Evolutionary conservation across 2,888 invertebrate species (phyloP).

Genomic region (Choristoneura rosaceana): DNA sequence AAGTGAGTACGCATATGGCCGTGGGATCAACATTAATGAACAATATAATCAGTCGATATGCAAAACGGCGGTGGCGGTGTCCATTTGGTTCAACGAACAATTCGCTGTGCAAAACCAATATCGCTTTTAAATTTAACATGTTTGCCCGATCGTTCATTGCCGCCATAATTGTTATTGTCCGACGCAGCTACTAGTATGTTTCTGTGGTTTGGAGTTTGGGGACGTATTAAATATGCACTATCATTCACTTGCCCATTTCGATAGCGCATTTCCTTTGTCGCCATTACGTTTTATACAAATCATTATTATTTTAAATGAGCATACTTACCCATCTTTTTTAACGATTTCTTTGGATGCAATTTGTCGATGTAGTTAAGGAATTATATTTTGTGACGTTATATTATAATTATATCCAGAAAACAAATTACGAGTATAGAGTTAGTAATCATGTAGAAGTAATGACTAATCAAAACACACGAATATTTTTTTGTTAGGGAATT

Average conservation of each 20-base stretch:
- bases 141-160: slow-evolving; percentile 34
- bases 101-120: slow-evolving; percentile 40
- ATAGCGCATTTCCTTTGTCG: background rate
- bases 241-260: slow-evolving; percentile 7
- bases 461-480: too few species aligned
- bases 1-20: slow-evolving; percentile 18
- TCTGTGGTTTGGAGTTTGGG: slow-evolving; percentile 20
- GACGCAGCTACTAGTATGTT: slow-evolving; percentile 29
- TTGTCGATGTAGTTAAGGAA: too few species aligned
- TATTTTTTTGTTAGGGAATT: too few species aligned
- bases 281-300: background rate
- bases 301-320: background rate
- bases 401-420: too few species aligned
- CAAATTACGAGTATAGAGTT: too few species aligned
- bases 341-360: too few species aligned
- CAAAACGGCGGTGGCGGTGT: slow-evolving; percentile 35
- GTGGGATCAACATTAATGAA: slow-evolving; percentile 35
- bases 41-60: slow-evolving; percentile 42
- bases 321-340: too few species aligned
- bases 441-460: too few species aligned
- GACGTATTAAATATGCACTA: slow-evolving; percentile 19
- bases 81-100: slow-evolving; percentile 27
- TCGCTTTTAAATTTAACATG: slow-evolving; percentile 42
- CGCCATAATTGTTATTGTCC: slow-evolving; percentile 39
- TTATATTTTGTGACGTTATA: too few species aligned